phyloP scores from a whole-genome alignment of 2,113 vertebrate genomes.

The Urocitellus parryii region DNA sequence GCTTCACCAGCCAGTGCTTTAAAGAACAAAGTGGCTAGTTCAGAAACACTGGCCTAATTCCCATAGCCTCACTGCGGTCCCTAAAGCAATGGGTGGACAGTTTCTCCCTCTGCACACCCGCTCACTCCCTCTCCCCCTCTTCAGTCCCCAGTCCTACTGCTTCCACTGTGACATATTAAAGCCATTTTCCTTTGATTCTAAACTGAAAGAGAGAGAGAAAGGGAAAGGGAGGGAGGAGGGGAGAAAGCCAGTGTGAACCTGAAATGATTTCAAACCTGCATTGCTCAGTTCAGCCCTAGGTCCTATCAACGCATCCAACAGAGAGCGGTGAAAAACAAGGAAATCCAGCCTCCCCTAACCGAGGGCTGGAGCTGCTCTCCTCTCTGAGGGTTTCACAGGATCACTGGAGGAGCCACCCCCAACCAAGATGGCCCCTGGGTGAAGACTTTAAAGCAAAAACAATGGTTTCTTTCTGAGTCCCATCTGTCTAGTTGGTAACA shows the following conservation, averaged over 20 bases:
- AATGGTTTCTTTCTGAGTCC: neutral
- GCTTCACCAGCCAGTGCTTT: neutral
- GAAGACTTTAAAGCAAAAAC: neutral
- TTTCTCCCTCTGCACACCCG: neutral
- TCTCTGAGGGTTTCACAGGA: neutral
- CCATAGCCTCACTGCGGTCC: neutral
- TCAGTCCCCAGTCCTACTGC: neutral
- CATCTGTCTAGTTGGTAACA: neutral
- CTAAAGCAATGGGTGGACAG: neutral
- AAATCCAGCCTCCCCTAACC: neutral
- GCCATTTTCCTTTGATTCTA: neutral
- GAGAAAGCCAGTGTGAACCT: neutral
- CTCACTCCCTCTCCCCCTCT: neutral
- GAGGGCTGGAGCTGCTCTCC: rapidly evolving
- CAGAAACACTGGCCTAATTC: neutral
- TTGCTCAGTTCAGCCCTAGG: neutral
- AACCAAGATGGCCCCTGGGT: neutral
- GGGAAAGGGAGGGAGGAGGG: too few relatives aligned
- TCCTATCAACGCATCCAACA: neutral
- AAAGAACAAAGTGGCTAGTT: neutral
- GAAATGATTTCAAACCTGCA: neutral
- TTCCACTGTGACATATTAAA: neutral
- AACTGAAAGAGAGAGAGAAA: neutral
- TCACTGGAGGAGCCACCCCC: neutral
- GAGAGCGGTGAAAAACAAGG: neutral